These are phyloP conservation scores for Stylophora pistillata DNA, from an alignment of 64 coral and sea anemone genomes.

Conservation along the genomic window DNA sequence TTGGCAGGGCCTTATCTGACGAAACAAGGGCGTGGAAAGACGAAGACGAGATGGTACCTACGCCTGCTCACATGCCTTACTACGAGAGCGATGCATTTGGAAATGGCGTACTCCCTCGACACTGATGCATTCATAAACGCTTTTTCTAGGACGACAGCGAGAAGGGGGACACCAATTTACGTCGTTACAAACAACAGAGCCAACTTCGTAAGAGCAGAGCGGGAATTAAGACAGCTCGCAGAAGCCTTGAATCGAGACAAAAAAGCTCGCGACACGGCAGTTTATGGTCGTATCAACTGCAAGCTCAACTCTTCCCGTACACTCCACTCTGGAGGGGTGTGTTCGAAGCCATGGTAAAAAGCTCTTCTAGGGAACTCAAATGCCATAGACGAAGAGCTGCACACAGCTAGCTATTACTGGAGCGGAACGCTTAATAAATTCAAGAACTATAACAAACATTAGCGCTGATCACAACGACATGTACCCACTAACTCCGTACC, in stretches of 20 bases:
- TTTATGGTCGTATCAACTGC: constrained; percentile 27
- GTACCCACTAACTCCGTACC: constrained; percentile 24
- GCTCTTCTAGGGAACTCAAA: constrained; percentile 18
- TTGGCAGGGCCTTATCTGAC: constrained; percentile 49
- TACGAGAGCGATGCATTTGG: constrained; percentile 58
- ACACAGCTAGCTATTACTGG: constrained; percentile 45
- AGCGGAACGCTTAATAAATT: constrained; percentile 58
- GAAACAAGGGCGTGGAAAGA: constrained; percentile 41
- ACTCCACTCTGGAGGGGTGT: constrained; percentile 40
- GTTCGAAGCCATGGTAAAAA: constrained; percentile 53
- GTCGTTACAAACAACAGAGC: constrained; percentile 27
- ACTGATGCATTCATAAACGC: constrained; percentile 60
- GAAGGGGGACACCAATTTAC: constrained; percentile 25
- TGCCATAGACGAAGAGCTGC: constrained; percentile 48
- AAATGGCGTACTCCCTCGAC: constrained; percentile 46
- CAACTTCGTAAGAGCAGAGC: constrained; percentile 45
- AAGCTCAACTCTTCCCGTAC: constrained; percentile 37
- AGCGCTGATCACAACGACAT: constrained; percentile 53
- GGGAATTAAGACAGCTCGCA: constrained; percentile 17
- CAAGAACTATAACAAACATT: constrained; percentile 37
- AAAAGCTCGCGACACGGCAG: not conserved
- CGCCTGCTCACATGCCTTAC: constrained; percentile 66
- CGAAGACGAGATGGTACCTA: constrained; percentile 41
- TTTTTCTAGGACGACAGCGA: constrained; percentile 25
- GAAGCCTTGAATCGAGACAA: constrained; percentile 8